Evolutionary conservation across 2,113 vertebrate species (phyloP).

Genomic region (Gnathonemus echidnorhynchus): DNA sequence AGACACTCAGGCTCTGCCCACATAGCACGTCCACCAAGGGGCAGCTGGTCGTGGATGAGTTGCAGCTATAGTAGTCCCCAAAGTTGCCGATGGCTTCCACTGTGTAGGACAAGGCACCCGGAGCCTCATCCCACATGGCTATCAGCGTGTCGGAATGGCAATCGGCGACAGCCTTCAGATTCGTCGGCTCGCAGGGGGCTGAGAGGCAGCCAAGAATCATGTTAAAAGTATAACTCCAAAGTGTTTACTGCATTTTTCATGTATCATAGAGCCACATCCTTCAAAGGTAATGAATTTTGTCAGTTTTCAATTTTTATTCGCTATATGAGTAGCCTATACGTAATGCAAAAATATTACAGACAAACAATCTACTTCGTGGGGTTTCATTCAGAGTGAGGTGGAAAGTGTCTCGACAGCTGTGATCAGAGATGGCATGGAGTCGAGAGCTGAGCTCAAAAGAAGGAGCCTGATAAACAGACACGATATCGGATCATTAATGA

Average conservation of each 20-base stretch:
- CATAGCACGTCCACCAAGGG: slow-evolving; percentile 43
- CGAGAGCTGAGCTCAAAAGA: background rate
- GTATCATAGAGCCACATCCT: background rate
- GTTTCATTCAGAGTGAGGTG: background rate
- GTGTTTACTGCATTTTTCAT: background rate
- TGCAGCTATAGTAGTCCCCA: slow-evolving; percentile 55
- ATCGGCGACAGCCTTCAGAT: slow-evolving; percentile 36
- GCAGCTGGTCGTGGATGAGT: slow-evolving; percentile 50
- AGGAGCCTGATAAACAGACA: background rate
- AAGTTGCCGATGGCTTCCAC: slow-evolving; percentile 52
- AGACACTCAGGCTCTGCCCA: slow-evolving; percentile 59
- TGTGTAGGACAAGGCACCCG: slow-evolving; percentile 53
- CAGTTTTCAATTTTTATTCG: background rate
- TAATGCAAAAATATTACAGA: background rate
- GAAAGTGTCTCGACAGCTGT: background rate
- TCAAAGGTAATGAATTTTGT: background rate
- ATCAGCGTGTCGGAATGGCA: slow-evolving; percentile 43
- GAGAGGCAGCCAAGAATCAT: background rate
- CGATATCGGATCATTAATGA: background rate
- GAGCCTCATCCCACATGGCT: slow-evolving; percentile 52
- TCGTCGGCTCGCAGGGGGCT: slow-evolving; percentile 64
- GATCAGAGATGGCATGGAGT: background rate
- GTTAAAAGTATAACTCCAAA: background rate
- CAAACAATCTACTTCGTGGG: background rate
- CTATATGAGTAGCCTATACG: too few relatives aligned